A percentile compares a stretch with the other conserved stretches of the same genome.
These are phyloP conservation scores for Eulithis testata DNA, from an alignment of 2,888 invertebrate genomes.

Conservation along the genomic window DNA sequence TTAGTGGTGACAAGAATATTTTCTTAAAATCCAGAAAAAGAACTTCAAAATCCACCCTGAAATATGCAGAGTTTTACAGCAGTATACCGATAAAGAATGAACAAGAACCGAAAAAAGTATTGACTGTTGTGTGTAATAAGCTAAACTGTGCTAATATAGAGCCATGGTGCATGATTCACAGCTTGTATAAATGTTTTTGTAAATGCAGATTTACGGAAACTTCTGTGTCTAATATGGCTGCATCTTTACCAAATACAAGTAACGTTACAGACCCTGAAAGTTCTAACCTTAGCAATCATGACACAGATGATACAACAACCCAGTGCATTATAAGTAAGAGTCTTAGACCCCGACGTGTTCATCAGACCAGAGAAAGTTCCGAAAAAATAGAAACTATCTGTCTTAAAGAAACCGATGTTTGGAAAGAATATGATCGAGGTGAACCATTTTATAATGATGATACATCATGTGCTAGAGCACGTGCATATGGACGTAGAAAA, in stretches of 20 bases:
- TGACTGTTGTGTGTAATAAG: constrained; percentile 56
- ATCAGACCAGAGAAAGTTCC: constrained; percentile 10
- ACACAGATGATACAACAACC: background rate
- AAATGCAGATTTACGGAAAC: constrained; percentile 69
- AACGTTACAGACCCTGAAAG: constrained; percentile 8
- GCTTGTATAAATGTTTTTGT: constrained; percentile 87
- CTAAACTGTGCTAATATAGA: constrained; percentile 76
- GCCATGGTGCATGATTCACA: constrained; percentile 88
- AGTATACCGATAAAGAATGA: constrained; percentile 57
- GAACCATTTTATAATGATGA: constrained; percentile 11
- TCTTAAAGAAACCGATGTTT: background rate
- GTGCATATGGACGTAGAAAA: constrained; percentile 60
- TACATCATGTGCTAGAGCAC: constrained; percentile 57
- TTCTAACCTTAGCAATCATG: constrained; percentile 7
- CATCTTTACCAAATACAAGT: constrained; percentile 8
- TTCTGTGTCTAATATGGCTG: constrained; percentile 12
- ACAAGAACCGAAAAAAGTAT: constrained; percentile 45
- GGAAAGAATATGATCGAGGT: constrained; percentile 25
- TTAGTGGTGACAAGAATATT: constrained; percentile 86
- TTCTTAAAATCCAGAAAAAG: constrained; percentile 85
- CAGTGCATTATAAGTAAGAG: constrained; percentile 4
- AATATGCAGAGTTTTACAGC: constrained; percentile 83
- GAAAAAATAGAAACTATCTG: constrained; percentile 12
- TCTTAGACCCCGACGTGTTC: constrained; percentile 22
- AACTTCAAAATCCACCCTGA: constrained; percentile 85